Evolutionary conservation across 2,888 invertebrate genomes (phyloP), one percentile per base, ranked within the genome.

Genomic region (Drepana falcataria): DNA sequence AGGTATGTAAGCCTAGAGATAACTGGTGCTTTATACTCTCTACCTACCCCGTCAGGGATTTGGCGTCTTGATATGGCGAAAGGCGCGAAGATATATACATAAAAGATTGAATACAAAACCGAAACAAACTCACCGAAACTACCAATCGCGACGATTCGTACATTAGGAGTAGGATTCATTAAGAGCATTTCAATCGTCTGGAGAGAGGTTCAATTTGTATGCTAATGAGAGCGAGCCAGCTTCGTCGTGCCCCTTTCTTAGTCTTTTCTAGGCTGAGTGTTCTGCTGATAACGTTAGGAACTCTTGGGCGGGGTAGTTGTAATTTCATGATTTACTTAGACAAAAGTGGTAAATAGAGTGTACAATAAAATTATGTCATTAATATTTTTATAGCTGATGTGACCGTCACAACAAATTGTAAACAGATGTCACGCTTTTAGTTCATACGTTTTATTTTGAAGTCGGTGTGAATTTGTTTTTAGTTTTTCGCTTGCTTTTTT

Each of bases 191-290:
- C 73, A 68, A 74, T 77, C 70, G 75, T 64, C 71, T 70, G 65
- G 63, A 60, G 59, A 66, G 69, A 69, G 71, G 67, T 77, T 81
- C 85, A 87, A 87, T 87, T 79, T 87, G 83, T 85, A 88, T 87
- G 88, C 74, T 81, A 87, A 88, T 87, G 79, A 74, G 73, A 63
- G 61, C 55, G 51, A 64, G 56, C 58, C 58, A 61, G 57, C 49
- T 37, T 1, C 5, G 37, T 37, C 44, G 6, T 44, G 44, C 9
- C 44, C 9, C 44, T 44, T 44, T 44, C 44, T 44, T 44, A 44
- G 44, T 44, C 5, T 9, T 44, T 44, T 9, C 9, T 44, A 9
- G 9, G 44, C 65, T 61, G 56, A 66, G 64, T 44, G 44, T 9
- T 9, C 44, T 44, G 7, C 9, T 44, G 44, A 44, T 44, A 44